Percentiles rank a stretch among this genome's conserved stretches.
These are phyloP conservation scores for Strigamia transsilvanica DNA, from an alignment of 2,888 invertebrate species.

Conservation along the genomic window DNA sequence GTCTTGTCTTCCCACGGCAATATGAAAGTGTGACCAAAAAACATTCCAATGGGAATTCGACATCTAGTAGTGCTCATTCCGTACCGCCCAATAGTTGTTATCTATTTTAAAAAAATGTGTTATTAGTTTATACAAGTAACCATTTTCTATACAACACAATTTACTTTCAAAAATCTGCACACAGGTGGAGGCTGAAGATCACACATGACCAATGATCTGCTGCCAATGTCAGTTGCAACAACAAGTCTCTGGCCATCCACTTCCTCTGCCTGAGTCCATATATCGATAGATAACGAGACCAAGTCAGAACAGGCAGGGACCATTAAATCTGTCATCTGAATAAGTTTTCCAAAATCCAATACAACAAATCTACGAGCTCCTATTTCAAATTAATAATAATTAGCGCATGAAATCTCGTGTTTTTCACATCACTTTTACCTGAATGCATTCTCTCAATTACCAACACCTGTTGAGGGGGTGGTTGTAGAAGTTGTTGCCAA, in stretches of 20 bases:
- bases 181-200: conserved; percentile 91
- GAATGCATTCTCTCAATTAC: conserved; percentile 94
- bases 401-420: neutral
- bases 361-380: conserved; percentile 89
- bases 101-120: conserved; percentile 67
- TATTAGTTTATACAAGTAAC: neutral
- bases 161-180: conserved; percentile 86
- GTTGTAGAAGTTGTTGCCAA: conserved; percentile 79
- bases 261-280: conserved; percentile 89
- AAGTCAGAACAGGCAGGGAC: conserved; percentile 66
- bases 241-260: conserved; percentile 83
- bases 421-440: conserved; percentile 62
- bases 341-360: conserved; percentile 86
- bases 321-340: conserved; percentile 82
- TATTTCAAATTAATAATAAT: conserved; percentile 54
- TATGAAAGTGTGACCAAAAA: conserved; percentile 87
- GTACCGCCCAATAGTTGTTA: conserved; percentile 89
- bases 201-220: conserved; percentile 81
- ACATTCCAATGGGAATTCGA: conserved; percentile 90
- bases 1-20: conserved; percentile 69
- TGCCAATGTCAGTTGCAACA: conserved; percentile 86
- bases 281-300: conserved; percentile 85
- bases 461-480: conserved; percentile 81
- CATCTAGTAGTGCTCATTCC: conserved; percentile 91
- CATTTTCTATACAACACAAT: conserved; percentile 31